Base-by-base conservation (phyloP, 2,113 vertebrate species). In the Hippocampus comes region DNA sequence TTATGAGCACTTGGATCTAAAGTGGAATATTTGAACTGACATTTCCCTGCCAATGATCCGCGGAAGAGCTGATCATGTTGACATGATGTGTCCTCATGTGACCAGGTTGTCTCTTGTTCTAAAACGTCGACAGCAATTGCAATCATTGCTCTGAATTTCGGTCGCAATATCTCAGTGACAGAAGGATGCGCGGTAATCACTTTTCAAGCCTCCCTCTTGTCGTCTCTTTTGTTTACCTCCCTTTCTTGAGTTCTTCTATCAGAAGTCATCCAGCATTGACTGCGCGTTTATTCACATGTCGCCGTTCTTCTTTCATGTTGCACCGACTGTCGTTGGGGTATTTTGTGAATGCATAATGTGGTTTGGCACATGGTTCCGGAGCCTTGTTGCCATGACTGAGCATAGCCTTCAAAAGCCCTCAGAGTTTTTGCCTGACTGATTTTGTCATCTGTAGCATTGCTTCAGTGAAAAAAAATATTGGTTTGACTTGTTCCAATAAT, bases 331-430 rank as follows among this genome's bases (percentile, higher is more conserved):
- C 11, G 27, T 63, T 8, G 59, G 2, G 27, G 27, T 38, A 4
- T 61, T 61, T 61, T 61, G 53, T 56, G 53, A 63, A 21, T 63
- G 7, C 61, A 41, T 63, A 21, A 42, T 63, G 34, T 38, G 61
- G 34, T 63, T 42, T 63, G 61, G 34, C 61, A 41, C 61, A 11
- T 20, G 0, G 2, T 11, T 41, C 41, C 1, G 4, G 20, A 30
- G 3, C 9, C 41, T 63, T 63, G 61, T 63, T 63, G 20, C 18
- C 27, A 27, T 34, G 17, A 20, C 18, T 63, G 10, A 20, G 10
- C 10, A 23, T 64, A 43, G 21, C 11, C 38, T 64, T 9, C 30
- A 30, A 30, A 30, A 30, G 30, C 2, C 30, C 61, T 42, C 9
- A 42, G 21, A 38, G 18, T 10, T 20, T 64, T 64, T 42, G 10